phyloP scores from a whole-genome alignment of 2,113 vertebrate genomes.

The Chaenocephalus aceratus region DNA sequence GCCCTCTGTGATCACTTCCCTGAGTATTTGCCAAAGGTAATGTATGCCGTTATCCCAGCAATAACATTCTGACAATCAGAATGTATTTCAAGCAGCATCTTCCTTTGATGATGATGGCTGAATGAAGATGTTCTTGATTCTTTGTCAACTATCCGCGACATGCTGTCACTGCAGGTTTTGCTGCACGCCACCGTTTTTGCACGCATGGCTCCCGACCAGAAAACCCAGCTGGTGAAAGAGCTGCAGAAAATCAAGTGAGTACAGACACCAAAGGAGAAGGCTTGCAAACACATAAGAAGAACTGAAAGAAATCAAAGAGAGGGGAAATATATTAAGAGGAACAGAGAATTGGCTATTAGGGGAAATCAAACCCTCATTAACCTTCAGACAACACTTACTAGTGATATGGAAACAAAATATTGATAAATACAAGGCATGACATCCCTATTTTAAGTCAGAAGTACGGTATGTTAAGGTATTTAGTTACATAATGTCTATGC shows the following conservation, averaged over 20 bases:
- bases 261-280: background rate
- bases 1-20: constrained; percentile 89
- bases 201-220: constrained; percentile 95
- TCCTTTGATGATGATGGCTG: background rate
- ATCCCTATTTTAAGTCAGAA: no score
- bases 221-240: constrained; percentile 90
- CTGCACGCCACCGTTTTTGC: constrained; percentile 90
- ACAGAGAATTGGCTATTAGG: background rate
- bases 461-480: no score
- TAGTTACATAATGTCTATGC: no score
- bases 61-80: background rate
- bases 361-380: background rate
- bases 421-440: no score
- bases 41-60: background rate
- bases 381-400: background rate
- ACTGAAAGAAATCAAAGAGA: background rate
- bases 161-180: constrained; percentile 85
- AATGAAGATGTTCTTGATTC: background rate
- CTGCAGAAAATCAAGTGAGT: constrained; percentile 93
- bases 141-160: background rate
- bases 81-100: background rate
- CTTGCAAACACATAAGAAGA: background rate
- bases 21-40: constrained; percentile 91
- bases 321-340: background rate
- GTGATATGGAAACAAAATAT: no score